Base-by-base conservation (phyloP, 2,888 invertebrate species). In the Pecten maximus region DNA sequence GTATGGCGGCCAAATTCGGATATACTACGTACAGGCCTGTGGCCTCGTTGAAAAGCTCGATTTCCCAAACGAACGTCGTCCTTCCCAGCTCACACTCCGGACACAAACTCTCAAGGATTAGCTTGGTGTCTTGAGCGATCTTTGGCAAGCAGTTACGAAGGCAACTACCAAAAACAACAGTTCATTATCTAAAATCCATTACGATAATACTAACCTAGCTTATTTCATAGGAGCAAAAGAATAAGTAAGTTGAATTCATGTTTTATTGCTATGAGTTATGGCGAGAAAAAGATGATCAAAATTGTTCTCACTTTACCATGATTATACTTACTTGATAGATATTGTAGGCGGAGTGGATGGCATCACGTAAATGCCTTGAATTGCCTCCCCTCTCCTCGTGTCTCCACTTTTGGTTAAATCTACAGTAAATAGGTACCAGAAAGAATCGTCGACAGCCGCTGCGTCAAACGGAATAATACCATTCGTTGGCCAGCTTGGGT, bases 111-210 rank as follows among this genome's bases (percentile, higher is more conserved):
- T 91, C 88, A 8, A 90, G 48, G 19, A 88, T 91, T 15, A 91
- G n/a, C 87, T 89, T 28, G 15, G 91, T 87, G 40, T 89, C 88
- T 6, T 19, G 44, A 4, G 90, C 88, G 2, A 92, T 40, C 40
- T 92, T 92, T 48, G 86, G 40, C 12, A 88, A 48, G 40, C 91
- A 92, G 40, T 92, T 92, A n/a, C 91, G 87, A 4, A 88, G 60
- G 35, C 91, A 92, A 12, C 91, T 91, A 28, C 12, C 87, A 91
- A 60, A 23, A n/a, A 44, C 44, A 44, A 12, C 6, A 12, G 12
- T 44, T 44, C 12, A 44, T 44, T 44, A n/a, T n/a, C n/a, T n/a
- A n/a, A n/a, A n/a, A n/a, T n/a, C n/a, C n/a, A n/a, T n/a, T n/a
- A n/a, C n/a, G n/a, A n/a, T n/a, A n/a, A n/a, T n/a, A n/a, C n/a